phyloP scores from a whole-genome alignment of 2,113 vertebrate species.

The Hassar affinis region DNA sequence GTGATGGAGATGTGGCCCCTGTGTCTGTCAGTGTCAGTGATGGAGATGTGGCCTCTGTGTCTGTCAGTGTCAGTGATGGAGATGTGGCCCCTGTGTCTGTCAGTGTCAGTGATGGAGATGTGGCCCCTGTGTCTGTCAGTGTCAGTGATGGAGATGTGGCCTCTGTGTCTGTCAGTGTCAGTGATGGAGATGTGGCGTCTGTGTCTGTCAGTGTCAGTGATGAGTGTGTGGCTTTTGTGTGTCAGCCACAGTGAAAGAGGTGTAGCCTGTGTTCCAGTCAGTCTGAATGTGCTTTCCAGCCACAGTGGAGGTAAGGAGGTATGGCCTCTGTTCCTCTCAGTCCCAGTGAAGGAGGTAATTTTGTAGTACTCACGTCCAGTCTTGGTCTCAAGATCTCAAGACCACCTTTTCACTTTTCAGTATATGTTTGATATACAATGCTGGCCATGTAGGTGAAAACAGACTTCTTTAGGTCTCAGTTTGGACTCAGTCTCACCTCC shows the following conservation, averaged over 20 bases:
- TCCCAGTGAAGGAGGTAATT: not conserved
- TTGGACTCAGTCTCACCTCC: too few relatives aligned
- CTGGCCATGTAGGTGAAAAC: too few relatives aligned
- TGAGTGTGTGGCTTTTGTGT: not conserved
- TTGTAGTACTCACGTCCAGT: too few relatives aligned
- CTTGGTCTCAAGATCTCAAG: too few relatives aligned
- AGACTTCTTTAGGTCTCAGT: too few relatives aligned
- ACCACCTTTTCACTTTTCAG: too few relatives aligned
- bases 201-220: not conserved
- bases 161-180: not conserved
- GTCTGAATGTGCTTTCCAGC: not conserved
- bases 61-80: not conserved
- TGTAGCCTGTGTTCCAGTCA: not conserved
- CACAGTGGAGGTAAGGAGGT: not conserved
- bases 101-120: not conserved
- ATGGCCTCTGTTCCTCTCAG: not conserved
- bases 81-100: not conserved
- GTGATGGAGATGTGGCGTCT: not conserved
- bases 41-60: not conserved
- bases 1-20: not conserved
- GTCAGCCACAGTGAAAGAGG: not conserved
- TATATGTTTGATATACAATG: too few relatives aligned
- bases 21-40: not conserved
- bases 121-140: not conserved
- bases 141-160: not conserved